Percentiles rank a stretch among this genome's conserved stretches.
phyloP scores from a whole-genome alignment of 2,113 vertebrate species.

The Ariopsis seemanni region DNA sequence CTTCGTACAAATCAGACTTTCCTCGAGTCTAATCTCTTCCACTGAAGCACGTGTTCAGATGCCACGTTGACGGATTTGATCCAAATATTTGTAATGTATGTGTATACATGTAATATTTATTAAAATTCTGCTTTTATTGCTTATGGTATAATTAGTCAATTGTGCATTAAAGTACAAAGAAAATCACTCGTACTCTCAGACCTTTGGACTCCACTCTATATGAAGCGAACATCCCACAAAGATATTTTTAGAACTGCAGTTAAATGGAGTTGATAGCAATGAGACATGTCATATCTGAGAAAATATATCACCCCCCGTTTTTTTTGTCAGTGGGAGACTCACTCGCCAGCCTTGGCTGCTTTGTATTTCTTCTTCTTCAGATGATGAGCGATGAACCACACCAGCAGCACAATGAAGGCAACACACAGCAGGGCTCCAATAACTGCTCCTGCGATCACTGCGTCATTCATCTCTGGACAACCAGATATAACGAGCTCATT shows the following conservation, averaged over 20 bases:
- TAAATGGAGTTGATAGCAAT: neutral
- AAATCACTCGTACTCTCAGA: neutral
- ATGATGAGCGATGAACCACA: conserved; percentile 64
- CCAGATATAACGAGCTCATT: neutral
- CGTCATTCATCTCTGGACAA: conserved; percentile 51
- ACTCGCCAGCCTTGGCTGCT: conserved; percentile 53
- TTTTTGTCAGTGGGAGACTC: conserved; percentile 31
- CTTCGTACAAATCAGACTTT: neutral
- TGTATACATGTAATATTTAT: no score
- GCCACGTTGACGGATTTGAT: neutral
- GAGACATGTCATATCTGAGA: neutral
- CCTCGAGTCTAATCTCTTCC: neutral
- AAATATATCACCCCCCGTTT: neutral
- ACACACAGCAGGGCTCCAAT: conserved; percentile 61
- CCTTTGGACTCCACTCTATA: neutral
- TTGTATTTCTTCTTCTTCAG: conserved; percentile 61
- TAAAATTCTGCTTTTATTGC: neutral
- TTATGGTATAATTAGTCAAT: neutral
- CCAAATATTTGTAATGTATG: neutral
- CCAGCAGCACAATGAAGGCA: conserved; percentile 54
- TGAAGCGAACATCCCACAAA: neutral
- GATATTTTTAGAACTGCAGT: neutral
- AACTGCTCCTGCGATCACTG: conserved; percentile 61
- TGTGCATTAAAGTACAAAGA: neutral
- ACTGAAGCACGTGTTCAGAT: neutral